Percentiles rank a stretch among this genome's conserved stretches.
Evolutionary conservation across 2,888 invertebrate species (phyloP).

Genomic region (Leistus spinibarbis): DNA sequence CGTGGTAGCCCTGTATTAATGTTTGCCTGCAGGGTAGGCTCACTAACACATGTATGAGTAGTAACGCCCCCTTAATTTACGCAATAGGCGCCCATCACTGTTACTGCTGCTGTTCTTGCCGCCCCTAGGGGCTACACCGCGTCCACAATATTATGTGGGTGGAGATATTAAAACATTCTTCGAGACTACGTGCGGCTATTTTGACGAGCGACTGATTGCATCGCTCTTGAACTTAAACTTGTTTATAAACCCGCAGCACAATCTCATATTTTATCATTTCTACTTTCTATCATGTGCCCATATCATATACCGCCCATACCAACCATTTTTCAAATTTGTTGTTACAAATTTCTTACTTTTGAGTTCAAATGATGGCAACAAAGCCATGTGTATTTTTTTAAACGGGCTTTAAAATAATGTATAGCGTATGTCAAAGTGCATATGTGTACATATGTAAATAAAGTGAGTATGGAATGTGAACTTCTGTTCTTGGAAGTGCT

Average conservation of each 20-base stretch:
- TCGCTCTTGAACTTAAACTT: not conserved
- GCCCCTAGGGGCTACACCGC: not conserved
- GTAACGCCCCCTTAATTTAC: slow-evolving; percentile 31
- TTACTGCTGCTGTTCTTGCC: not conserved
- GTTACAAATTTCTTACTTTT: no score
- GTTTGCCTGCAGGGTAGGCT: not conserved
- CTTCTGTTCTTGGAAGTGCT: slow-evolving; percentile 10
- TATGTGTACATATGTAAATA: not conserved
- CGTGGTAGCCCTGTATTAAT: not conserved
- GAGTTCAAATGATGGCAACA: no score
- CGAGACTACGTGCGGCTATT: slow-evolving; percentile 15
- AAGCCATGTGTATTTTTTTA: no score
- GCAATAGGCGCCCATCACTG: slow-evolving; percentile 13
- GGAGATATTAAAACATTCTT: slow-evolving; percentile 21
- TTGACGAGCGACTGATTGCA: slow-evolving; percentile 1
- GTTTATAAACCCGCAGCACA: no score
- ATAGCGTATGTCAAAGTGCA: not conserved
- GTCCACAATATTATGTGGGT: slow-evolving; percentile 3
- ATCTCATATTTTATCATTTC: no score
- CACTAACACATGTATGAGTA: not conserved
- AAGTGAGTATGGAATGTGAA: slow-evolving; percentile 16
- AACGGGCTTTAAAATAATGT: no score
- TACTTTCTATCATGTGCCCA: no score
- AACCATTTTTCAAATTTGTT: no score
- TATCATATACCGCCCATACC: no score